Conservation (phyloP, 2,797 vertebrate species). For the Enteromius radiatus region DNA sequence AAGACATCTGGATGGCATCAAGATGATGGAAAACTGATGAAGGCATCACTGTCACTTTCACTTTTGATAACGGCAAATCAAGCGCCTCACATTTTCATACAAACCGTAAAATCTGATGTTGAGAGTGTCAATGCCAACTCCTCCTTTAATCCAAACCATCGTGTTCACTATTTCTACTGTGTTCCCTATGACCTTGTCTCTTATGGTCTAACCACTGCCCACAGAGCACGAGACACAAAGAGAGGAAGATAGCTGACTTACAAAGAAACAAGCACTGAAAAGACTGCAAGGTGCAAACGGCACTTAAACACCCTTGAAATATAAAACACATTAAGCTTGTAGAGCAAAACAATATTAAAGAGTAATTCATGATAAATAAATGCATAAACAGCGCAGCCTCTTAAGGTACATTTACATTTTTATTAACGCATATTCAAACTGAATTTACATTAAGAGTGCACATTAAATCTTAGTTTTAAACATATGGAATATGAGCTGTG, state of each 20-base stretch:
- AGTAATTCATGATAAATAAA: constrained; percentile 11
- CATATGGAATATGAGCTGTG: not conserved
- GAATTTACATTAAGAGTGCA: not conserved
- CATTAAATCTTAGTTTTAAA: not conserved
- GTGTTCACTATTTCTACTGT: constrained; percentile 40
- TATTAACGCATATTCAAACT: not conserved
- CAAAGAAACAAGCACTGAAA: not conserved
- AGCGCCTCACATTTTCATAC: not conserved
- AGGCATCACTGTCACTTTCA: constrained; percentile 8
- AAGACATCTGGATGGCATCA: not conserved
- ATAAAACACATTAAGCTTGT: not conserved
- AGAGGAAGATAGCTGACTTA: constrained; percentile 12
- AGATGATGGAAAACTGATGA: not conserved
- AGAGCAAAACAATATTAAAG: not conserved
- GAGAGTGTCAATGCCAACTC: constrained; percentile 17
- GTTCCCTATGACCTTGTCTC: constrained; percentile 67
- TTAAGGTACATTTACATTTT: constrained; percentile 3
- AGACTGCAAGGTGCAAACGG: not conserved
- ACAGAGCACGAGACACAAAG: constrained; percentile 17
- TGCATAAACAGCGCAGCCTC: not conserved
- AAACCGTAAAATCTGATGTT: constrained; percentile 25
- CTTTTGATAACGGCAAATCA: constrained; percentile 11
- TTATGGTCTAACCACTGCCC: constrained; percentile 46
- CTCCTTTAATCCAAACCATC: constrained; percentile 32
- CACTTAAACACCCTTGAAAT: constrained; percentile 12